Percentiles rank a stretch among this genome's conserved stretches.
Conservation (phyloP, 2,797 vertebrate species). For the Halcyon chelicuti region DNA sequence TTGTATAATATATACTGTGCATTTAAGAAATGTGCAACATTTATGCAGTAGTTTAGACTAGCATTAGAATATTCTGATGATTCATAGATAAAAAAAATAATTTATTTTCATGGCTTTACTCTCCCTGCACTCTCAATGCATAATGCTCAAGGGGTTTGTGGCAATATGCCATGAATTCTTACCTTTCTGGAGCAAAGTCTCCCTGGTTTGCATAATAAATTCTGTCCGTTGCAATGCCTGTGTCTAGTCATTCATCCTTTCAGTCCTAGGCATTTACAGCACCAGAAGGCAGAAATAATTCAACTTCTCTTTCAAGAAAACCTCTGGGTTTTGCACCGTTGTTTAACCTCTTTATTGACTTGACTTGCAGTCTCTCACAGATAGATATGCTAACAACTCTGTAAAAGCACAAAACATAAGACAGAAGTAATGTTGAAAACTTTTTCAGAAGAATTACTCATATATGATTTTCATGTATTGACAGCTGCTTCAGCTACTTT, state of each 20-base stretch:
- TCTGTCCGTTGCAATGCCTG: neutral
- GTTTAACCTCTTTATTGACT: neutral
- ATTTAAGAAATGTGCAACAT: conserved; percentile 18
- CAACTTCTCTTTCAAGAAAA: neutral
- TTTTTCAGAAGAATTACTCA: neutral
- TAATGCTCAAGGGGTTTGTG: neutral
- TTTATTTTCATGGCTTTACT: neutral
- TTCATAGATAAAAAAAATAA: neutral
- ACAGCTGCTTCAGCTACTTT: neutral
- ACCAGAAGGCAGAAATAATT: neutral
- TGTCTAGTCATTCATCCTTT: neutral
- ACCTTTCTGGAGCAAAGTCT: neutral
- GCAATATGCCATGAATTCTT: neutral
- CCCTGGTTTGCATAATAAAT: neutral
- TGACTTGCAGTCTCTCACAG: neutral
- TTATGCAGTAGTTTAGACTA: neutral
- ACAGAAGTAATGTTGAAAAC: neutral
- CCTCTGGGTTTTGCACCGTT: neutral
- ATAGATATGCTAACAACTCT: neutral
- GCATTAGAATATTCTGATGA: neutral
- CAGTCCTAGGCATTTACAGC: neutral
- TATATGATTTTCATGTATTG: neutral
- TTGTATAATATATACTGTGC: neutral
- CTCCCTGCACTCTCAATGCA: neutral
- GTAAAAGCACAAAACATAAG: neutral